Percentiles rank a stretch among this genome's conserved stretches.
These are phyloP conservation scores for Drosophila lacertosa DNA, from an alignment of 1,140 invertebrate species.

Conservation along the genomic window DNA sequence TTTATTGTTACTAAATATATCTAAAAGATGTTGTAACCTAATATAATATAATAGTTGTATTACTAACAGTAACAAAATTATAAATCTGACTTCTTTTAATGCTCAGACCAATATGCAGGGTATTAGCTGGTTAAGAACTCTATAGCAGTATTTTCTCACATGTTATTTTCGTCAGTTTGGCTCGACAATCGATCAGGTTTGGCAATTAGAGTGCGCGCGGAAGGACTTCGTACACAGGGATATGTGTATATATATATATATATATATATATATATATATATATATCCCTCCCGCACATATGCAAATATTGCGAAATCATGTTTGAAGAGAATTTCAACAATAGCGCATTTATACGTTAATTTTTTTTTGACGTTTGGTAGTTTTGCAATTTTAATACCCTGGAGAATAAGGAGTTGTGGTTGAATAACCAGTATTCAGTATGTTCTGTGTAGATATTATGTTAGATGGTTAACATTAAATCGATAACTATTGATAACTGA, in stretches of 20 bases:
- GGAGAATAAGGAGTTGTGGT: background rate
- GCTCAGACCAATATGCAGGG: background rate
- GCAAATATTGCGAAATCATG: conserved; percentile 52
- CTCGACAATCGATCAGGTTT: conserved; percentile 19
- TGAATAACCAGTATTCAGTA: no score
- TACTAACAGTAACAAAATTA: no score
- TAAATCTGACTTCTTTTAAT: background rate
- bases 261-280: no score
- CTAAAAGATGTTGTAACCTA: no score
- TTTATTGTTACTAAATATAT: no score
- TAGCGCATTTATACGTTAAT: conserved; percentile 35
- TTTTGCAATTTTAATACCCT: conserved; percentile 39
- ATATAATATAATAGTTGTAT: no score
- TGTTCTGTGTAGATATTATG: background rate
- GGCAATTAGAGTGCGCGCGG: conserved; percentile 54
- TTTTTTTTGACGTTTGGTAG: conserved; percentile 30
- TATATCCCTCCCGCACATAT: conserved; percentile 12
- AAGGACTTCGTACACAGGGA: conserved; percentile 33
- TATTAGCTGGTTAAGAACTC: background rate
- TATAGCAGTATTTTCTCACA: background rate
- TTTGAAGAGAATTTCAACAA: conserved; percentile 22
- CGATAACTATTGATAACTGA: background rate
- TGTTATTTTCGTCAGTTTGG: conserved; percentile 6
- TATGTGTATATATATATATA: background rate
- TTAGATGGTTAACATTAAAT: background rate